Evolutionary conservation across 2,888 invertebrate genomes (phyloP).

Genomic region (Incurvaria masculella): DNA sequence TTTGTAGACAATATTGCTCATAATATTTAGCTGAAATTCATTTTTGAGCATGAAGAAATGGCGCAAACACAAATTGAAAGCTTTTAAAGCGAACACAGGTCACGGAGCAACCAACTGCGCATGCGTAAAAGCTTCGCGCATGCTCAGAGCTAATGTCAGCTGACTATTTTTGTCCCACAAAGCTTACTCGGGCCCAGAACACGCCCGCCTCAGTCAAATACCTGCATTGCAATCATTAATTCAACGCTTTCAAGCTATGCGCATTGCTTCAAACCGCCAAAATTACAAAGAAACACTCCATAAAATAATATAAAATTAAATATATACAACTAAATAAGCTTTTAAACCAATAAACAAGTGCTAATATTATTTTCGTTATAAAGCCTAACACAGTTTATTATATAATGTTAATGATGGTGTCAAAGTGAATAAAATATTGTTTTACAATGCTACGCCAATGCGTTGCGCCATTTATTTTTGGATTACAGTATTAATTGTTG

Average conservation of each 20-base stretch:
- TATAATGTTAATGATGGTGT: not conserved
- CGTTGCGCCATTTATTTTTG: conserved; percentile 25
- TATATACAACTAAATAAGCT: not conserved
- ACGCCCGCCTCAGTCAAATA: conserved; percentile 8
- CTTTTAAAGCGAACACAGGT: no score
- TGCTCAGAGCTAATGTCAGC: conserved; percentile 38
- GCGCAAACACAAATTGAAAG: no score
- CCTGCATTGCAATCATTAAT: conserved; percentile 4
- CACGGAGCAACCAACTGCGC: conserved; percentile 22
- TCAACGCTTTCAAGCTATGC: conserved; percentile 2
- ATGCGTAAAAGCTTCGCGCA: conserved; percentile 30
- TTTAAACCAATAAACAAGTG: not conserved
- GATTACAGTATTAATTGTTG: conserved; percentile 30
- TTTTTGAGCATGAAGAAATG: no score
- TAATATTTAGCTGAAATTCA: no score
- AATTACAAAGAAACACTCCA: not conserved
- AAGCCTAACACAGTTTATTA: conserved; percentile 14
- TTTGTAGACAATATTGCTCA: no score
- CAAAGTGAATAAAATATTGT: not conserved
- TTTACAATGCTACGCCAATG: conserved; percentile 30
- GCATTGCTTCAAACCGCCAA: not conserved
- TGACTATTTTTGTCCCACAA: conserved; percentile 41
- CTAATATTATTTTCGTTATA: not conserved
- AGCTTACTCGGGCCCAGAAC: conserved; percentile 25
- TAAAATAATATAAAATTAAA: not conserved